Conservation (phyloP, 1,140 invertebrate species). For the Druon quercuslanigerum region DNA sequence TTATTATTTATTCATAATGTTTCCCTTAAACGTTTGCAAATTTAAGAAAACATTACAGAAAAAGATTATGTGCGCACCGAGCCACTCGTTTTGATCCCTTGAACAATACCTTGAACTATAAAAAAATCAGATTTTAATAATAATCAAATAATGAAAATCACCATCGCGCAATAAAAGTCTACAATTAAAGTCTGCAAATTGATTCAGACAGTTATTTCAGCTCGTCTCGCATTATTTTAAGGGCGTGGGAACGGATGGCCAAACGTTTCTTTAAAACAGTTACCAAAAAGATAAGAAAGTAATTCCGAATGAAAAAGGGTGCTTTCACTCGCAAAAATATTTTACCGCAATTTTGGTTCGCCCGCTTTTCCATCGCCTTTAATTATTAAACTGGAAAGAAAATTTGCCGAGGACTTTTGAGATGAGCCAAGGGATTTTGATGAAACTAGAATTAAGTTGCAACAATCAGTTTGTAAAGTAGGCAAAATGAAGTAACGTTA, state of each 20-base stretch:
- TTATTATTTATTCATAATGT: constrained; percentile 41
- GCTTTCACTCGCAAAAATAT: too few relatives aligned
- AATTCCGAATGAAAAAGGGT: too few relatives aligned
- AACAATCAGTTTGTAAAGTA: constrained; percentile 17
- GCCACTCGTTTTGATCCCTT: constrained; percentile 58
- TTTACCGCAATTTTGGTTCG: too few relatives aligned
- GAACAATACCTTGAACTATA: neutral
- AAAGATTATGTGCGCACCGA: constrained; percentile 74
- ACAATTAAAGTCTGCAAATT: too few relatives aligned
- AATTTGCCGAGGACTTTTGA: neutral
- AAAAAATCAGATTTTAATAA: too few relatives aligned
- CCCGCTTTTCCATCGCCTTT: too few relatives aligned
- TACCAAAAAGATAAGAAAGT: neutral
- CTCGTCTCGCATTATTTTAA: constrained; percentile 19
- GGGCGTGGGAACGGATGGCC: too few relatives aligned
- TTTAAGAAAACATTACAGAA: constrained; percentile 46
- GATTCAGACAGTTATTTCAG: constrained; percentile 33
- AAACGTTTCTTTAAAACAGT: too few relatives aligned
- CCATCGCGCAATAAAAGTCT: too few relatives aligned
- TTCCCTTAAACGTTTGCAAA: constrained; percentile 34
- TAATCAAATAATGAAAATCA: too few relatives aligned
- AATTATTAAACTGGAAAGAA: neutral
- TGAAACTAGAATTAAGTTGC: constrained; percentile 4
- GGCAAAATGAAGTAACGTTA: constrained; percentile 31
- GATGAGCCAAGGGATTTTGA: neutral